Evolutionary conservation across 2,888 invertebrate genomes (phyloP), one percentile per base, ranked within the genome.

Genomic region (Pelosia muscerda): DNA sequence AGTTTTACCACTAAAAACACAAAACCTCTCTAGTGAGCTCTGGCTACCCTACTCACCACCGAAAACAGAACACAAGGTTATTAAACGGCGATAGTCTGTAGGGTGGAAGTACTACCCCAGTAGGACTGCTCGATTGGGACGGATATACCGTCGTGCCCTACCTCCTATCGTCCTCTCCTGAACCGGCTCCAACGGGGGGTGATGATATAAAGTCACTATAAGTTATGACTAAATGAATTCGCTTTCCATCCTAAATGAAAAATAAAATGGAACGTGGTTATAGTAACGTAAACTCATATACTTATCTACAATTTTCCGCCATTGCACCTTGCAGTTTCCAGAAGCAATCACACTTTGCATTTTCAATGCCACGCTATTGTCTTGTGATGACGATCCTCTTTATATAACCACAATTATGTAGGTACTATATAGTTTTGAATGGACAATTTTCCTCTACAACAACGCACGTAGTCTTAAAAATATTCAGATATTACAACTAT

Each of bases 341-440:
- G 73, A 71, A 75, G 69, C 77, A 81, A 84, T 84, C 77, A 79
- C 80, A 76, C 72, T 79, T 78, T 90, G 90, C 88, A 88, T 86
- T 86, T 84, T 88, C 92, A 93, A 91, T 90, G 92, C 84, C 92
- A 88, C 69, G 77, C 86, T 77, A 91, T 91, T 92, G 91, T 91
- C 81, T 85, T 75, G 75, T 77, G 77, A 84, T 81, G 81, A 81
- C 77, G 75, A 77, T 69, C 61, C 28, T 66, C 65, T 82, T 82
- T 83, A 81, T 86, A 75, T 77, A 74, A 65, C 42, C 64, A 62
- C 60, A 59, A 23, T 59, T 63, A 59, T 34, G 34, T 49, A 31
- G 34, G 13, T 61, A 61, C 54, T 42, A n/a, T n/a, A n/a, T n/a
- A 5, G n/a, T 10, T 55, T 23, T 38, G 34, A 23, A 54, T 38